A percentile compares a stretch with the other conserved stretches of the same genome.
Evolutionary conservation across 2,888 invertebrate genomes (phyloP).

Genomic region (Tubulanus polymorphus): DNA sequence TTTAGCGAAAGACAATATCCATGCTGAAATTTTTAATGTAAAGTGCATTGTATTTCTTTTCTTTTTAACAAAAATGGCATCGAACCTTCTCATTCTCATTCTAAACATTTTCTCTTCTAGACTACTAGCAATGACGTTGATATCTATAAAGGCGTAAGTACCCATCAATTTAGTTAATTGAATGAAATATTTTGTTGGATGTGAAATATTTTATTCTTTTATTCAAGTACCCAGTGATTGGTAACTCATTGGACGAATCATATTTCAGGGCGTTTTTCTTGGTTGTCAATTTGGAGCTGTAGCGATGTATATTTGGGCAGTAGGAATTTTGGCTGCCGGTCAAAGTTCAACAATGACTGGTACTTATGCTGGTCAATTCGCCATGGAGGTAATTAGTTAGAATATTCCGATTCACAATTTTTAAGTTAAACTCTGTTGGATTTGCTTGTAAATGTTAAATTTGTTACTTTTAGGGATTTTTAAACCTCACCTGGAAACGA

Average conservation of each 20-base stretch:
- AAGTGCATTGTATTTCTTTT: constrained; percentile 21
- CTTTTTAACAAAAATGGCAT: background rate
- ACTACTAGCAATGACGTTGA: constrained; percentile 33
- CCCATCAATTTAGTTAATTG: no score
- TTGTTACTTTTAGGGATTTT: constrained; percentile 38
- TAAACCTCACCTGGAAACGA: constrained; percentile 47
- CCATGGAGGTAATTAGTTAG: constrained; percentile 65
- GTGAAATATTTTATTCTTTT: no score
- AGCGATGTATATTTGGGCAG: constrained; percentile 81
- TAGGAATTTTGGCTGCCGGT: constrained; percentile 76
- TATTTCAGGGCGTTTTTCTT: constrained; percentile 53
- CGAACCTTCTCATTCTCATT: background rate
- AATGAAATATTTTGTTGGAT: no score
- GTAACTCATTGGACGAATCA: background rate
- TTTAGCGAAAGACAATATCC: constrained; percentile 41
- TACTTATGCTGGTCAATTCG: constrained; percentile 83
- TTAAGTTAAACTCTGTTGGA: background rate
- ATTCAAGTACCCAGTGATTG: no score
- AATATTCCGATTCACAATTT: no score
- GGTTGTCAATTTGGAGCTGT: constrained; percentile 71
- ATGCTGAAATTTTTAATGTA: constrained; percentile 52
- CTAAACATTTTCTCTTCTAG: constrained; percentile 19
- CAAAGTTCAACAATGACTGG: constrained; percentile 74
- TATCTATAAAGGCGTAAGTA: constrained; percentile 48
- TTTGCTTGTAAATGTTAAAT: background rate